Conservation (phyloP, 2,888 invertebrate genomes). For the Listrodromus nycthemerus region DNA sequence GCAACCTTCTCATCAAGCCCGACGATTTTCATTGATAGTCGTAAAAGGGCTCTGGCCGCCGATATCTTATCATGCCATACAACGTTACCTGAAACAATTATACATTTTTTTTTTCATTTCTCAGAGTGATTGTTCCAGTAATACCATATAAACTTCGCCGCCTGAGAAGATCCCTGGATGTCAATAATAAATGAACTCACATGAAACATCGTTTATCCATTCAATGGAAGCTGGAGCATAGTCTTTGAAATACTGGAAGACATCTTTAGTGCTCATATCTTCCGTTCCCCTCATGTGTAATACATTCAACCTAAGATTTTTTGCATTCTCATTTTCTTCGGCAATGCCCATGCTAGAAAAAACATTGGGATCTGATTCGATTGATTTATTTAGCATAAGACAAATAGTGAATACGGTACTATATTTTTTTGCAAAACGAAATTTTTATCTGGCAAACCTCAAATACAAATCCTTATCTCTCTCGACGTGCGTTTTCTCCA, state of each 20-base stretch:
- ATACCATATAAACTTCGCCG: not conserved
- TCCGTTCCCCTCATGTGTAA: conserved; percentile 91
- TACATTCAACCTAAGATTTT: conserved; percentile 89
- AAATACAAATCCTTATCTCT: conserved; percentile 84
- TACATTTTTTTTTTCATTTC: not conserved
- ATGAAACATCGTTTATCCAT: conserved; percentile 92
- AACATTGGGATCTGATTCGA: not conserved
- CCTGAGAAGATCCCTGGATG: not conserved
- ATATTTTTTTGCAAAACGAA: not conserved
- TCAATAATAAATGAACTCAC: conserved; percentile 84
- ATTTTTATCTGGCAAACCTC: conserved; percentile 79
- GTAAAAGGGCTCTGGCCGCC: conserved; percentile 87
- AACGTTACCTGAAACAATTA: conserved; percentile 86
- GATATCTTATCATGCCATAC: conserved; percentile 87
- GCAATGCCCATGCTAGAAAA: conserved; percentile 86
- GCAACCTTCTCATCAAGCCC: conserved; percentile 72
- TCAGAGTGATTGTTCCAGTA: not conserved
- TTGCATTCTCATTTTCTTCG: conserved; percentile 86
- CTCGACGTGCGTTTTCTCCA: conserved; percentile 81
- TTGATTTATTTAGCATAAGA: not conserved
- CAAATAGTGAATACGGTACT: not conserved
- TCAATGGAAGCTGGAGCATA: conserved; percentile 92
- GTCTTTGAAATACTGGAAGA: conserved; percentile 92
- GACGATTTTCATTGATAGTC: conserved; percentile 85
- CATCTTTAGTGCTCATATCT: conserved; percentile 91